Conservation (phyloP, 1,140 invertebrate genomes). For the Aphelenchoides avenae region DNA sequence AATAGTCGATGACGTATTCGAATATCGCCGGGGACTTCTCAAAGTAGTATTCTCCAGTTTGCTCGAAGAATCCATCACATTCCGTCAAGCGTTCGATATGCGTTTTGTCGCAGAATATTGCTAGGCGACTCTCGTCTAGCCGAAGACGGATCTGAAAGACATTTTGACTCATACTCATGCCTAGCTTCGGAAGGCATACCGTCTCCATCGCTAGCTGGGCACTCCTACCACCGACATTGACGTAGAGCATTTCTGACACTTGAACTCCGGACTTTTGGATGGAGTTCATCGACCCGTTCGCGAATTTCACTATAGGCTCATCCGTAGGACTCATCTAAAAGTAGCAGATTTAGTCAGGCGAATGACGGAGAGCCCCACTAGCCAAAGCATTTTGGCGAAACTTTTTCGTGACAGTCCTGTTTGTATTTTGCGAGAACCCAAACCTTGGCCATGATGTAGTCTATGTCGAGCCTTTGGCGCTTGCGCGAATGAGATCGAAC, state of each 20-base stretch:
- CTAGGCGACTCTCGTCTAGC: conserved; percentile 41
- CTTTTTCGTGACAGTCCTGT: no score
- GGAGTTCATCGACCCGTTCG: conserved; percentile 3
- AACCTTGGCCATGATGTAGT: not conserved
- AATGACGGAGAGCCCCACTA: not conserved
- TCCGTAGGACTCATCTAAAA: not conserved
- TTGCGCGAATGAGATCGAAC: conserved; percentile 20
- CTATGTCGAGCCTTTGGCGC: conserved; percentile 3
- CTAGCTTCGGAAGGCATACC: conserved; percentile 12
- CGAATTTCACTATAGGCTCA: conserved; percentile 2
- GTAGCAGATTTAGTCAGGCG: not conserved
- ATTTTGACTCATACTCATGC: conserved; percentile 2
- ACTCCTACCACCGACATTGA: conserved; percentile 44
- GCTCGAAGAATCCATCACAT: conserved; percentile 49
- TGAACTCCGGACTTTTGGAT: not conserved
- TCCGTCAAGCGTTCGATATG: conserved; percentile 50
- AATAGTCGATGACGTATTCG: conserved; percentile 50
- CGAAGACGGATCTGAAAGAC: conserved; percentile 32
- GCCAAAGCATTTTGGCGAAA: no score
- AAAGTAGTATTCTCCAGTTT: conserved; percentile 49
- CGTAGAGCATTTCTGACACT: conserved; percentile 18
- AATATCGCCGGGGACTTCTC: conserved; percentile 49
- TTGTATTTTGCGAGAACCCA: no score
- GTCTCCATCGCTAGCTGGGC: conserved; percentile 31
- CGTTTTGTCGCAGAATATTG: conserved; percentile 45